phyloP scores from a whole-genome alignment of 2,797 vertebrate genomes.

The Galagoides demidoff region DNA sequence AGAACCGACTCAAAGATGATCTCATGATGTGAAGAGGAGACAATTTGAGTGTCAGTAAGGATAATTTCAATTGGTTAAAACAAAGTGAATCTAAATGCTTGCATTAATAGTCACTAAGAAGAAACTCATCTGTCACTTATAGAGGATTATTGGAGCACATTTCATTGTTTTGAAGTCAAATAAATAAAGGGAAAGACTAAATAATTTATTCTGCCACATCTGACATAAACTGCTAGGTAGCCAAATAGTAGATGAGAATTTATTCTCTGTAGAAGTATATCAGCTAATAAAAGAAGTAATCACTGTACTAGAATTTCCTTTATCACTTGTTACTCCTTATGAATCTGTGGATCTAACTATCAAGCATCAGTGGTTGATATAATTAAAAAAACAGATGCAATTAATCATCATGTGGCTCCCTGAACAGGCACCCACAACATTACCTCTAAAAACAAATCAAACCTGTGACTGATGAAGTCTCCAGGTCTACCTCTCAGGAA shows the following conservation, averaged over 20 bases:
- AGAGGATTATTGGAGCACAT: not conserved
- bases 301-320: not conserved
- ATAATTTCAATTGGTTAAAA: constrained; percentile 34
- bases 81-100: not conserved
- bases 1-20: not conserved
- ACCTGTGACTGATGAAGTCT: not conserved
- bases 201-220: not conserved
- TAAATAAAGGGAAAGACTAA: not conserved
- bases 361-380: not conserved
- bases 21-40: not conserved
- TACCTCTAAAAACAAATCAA: not conserved
- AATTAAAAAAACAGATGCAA: constrained; percentile 20
- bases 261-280: not conserved
- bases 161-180: not conserved
- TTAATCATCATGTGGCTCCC: not conserved
- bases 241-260: not conserved
- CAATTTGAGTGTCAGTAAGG: not conserved
- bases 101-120: not conserved
- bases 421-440: not conserved
- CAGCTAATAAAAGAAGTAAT: constrained; percentile 7
- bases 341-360: not conserved
- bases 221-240: not conserved
- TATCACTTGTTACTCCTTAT: not conserved
- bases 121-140: not conserved
- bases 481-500: not conserved